A percentile compares a stretch with the other conserved stretches of the same genome.
phyloP scores from a whole-genome alignment of 2,113 vertebrate genomes.

The Xiphophorus maculatus region DNA sequence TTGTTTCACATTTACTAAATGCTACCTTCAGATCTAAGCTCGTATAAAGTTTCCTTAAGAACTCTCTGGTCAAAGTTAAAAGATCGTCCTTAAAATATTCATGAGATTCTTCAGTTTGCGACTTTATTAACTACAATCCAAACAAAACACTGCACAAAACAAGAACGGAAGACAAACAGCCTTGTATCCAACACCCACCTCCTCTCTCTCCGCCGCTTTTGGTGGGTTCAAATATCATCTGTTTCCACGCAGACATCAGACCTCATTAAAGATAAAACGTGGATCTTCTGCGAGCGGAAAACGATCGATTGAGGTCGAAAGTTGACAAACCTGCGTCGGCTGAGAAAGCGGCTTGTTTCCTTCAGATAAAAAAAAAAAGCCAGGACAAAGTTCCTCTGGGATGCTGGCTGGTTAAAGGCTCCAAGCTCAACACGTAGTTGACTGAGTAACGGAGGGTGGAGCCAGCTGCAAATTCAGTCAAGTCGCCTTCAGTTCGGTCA shows the following conservation, averaged over 20 bases:
- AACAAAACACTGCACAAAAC: constrained; percentile 12
- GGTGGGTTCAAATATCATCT: constrained; percentile 57
- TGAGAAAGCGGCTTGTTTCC: constrained; percentile 4
- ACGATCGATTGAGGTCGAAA: neutral
- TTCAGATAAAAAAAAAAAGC: constrained; percentile 14
- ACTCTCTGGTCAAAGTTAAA: neutral
- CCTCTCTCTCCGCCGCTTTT: constrained; percentile 43
- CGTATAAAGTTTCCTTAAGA: neutral
- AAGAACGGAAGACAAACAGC: constrained; percentile 12
- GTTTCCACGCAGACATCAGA: constrained; percentile 56
- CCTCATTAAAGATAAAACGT: neutral
- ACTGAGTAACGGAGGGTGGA: constrained; percentile 64
- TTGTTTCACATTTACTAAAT: constrained; percentile 49
- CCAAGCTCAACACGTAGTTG: constrained; percentile 66
- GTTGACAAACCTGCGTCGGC: constrained; percentile 12
- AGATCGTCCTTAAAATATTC: neutral
- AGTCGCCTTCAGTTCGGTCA: constrained; percentile 22
- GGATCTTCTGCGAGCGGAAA: neutral
- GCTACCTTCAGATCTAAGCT: neutral
- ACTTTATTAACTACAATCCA: constrained; percentile 2
- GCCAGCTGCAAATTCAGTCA: constrained; percentile 52
- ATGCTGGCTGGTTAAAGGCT: constrained; percentile 56
- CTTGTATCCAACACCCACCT: constrained; percentile 61
- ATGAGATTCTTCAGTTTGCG: neutral
- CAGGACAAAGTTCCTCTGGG: constrained; percentile 35